A percentile compares a stretch with the other conserved stretches of the same genome.
phyloP scores from a whole-genome alignment of 2,888 invertebrate genomes.

The Loripinus fragilis region DNA sequence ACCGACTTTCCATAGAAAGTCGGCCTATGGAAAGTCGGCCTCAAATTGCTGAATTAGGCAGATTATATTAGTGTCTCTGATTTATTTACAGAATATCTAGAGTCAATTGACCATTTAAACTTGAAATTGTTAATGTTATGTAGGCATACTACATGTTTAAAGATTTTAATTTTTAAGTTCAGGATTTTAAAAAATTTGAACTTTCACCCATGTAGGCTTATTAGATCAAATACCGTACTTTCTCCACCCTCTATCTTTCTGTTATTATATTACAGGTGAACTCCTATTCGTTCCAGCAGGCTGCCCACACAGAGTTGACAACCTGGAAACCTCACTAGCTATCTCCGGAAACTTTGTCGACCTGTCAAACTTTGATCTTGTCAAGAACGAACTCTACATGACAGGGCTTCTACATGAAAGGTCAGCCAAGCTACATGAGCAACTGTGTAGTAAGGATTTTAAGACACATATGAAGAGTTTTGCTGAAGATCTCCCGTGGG shows the following conservation, averaged over 20 bases:
- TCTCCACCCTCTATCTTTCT: neutral
- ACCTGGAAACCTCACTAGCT: constrained; percentile 76
- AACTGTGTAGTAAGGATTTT: constrained; percentile 61
- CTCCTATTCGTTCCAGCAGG: constrained; percentile 80
- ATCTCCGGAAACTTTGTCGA: constrained; percentile 81
- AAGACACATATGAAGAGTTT: constrained; percentile 51
- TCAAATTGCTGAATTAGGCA: no score
- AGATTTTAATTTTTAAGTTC: no score
- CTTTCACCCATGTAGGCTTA: no score
- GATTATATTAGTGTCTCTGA: no score
- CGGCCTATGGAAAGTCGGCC: no score
- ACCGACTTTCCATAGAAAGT: no score
- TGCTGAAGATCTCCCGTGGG: constrained; percentile 60
- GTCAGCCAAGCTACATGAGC: constrained; percentile 66
- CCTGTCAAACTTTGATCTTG: constrained; percentile 72
- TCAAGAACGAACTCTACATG: constrained; percentile 71
- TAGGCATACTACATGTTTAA: no score
- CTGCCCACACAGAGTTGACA: constrained; percentile 79
- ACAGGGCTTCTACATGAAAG: constrained; percentile 73
- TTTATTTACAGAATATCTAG: no score
- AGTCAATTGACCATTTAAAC: no score
- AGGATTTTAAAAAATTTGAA: no score
- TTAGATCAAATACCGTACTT: no score
- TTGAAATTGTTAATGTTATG: no score
- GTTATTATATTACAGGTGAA: constrained; percentile 75